A percentile compares a stretch with the other conserved stretches of the same genome.
These are phyloP conservation scores for Holotrichia oblita DNA, from an alignment of 1,140 invertebrate species.

Conservation along the genomic window DNA sequence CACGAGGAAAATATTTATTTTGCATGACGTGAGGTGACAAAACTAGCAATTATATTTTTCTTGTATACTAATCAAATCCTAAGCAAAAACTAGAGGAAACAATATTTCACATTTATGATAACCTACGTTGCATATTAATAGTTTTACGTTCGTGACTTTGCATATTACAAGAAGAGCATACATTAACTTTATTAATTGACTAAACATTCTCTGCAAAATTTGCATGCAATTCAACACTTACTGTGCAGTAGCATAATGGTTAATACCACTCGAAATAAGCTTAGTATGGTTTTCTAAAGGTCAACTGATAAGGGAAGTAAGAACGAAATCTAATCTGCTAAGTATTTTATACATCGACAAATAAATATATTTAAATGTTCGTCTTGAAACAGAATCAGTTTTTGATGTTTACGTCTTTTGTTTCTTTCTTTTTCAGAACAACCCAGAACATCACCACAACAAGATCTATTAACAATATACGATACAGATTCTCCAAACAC, in stretches of 20 bases:
- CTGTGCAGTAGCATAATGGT: too few relatives aligned
- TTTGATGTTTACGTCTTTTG: not conserved
- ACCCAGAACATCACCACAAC: constrained; percentile 70
- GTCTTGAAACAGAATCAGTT: too few relatives aligned
- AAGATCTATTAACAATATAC: constrained; percentile 41
- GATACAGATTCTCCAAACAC: constrained; percentile 59
- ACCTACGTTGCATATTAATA: not conserved
- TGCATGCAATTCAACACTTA: not conserved
- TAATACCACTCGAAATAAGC: too few relatives aligned
- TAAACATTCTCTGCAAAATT: not conserved
- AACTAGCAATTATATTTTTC: not conserved
- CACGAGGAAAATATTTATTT: constrained; percentile 1
- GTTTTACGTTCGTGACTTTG: not conserved
- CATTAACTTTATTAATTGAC: constrained; percentile 3
- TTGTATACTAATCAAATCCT: not conserved
- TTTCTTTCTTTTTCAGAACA: constrained; percentile 67
- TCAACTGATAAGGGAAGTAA: too few relatives aligned
- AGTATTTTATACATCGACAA: too few relatives aligned
- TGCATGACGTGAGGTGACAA: not conserved
- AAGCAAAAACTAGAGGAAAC: not conserved
- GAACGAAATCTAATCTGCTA: too few relatives aligned
- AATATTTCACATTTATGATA: constrained; percentile 5
- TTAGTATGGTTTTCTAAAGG: too few relatives aligned
- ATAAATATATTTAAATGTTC: too few relatives aligned
- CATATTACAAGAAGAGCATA: not conserved